phyloP scores from a whole-genome alignment of 2,113 vertebrate genomes.

The Anarrhichthys ocellatus region DNA sequence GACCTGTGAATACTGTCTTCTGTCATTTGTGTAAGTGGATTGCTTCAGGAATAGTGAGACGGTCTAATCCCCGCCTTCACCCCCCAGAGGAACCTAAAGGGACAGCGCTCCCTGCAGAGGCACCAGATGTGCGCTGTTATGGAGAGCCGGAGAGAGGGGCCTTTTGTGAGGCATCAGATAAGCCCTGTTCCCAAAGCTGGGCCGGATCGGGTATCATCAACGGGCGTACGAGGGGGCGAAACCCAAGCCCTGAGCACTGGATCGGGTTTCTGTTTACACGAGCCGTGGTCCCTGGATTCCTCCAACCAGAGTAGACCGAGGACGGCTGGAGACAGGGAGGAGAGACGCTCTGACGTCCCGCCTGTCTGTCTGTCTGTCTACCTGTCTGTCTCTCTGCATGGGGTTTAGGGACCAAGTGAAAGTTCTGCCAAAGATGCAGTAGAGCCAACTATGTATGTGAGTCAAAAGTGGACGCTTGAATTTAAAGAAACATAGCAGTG shows the following conservation, averaged over 20 bases:
- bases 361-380: conserved; percentile 37
- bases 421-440: conserved; percentile 1
- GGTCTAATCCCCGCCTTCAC: conserved; percentile 36
- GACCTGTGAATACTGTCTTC: conserved; percentile 41
- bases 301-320: conserved; percentile 63
- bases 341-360: conserved; percentile 27
- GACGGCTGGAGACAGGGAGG: conserved; percentile 36
- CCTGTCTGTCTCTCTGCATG: conserved; percentile 45
- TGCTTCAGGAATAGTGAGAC: conserved; percentile 53
- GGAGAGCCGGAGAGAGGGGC: conserved; percentile 65
- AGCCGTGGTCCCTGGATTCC: conserved; percentile 74
- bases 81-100: conserved; percentile 59
- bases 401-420: conserved; percentile 16
- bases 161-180: conserved; percentile 82
- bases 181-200: conserved; percentile 79
- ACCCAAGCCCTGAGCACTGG: conserved; percentile 65
- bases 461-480: not conserved
- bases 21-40: conserved; percentile 62
- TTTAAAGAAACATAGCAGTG: not conserved
- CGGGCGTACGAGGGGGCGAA: conserved; percentile 74
- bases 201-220: conserved; percentile 75
- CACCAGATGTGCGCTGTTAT: conserved; percentile 82
- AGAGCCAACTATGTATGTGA: not conserved
- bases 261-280: conserved; percentile 80
- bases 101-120: conserved; percentile 75